These are phyloP conservation scores for Brachirus orientalis DNA, from an alignment of 2,113 vertebrate genomes.

Conservation along the genomic window DNA sequence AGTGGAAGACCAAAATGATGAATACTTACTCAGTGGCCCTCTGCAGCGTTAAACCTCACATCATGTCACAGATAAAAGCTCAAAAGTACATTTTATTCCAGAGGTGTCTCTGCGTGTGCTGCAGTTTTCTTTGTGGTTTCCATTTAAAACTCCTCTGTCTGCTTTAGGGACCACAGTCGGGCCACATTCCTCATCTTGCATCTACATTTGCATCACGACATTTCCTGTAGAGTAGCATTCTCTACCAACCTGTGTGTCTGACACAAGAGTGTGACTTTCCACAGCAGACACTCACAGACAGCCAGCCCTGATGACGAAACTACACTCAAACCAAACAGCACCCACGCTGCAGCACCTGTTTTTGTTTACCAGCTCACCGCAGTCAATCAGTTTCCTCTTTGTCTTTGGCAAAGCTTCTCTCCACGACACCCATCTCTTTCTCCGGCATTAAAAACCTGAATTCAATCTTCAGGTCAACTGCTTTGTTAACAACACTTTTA, in stretches of 20 bases:
- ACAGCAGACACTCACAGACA: background rate
- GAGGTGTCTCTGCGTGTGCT: background rate
- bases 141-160: background rate
- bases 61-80: background rate
- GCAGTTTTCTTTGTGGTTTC: background rate
- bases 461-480: background rate
- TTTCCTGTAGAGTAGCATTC: constrained; percentile 69
- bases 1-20: background rate
- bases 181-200: constrained; percentile 40
- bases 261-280: constrained; percentile 23
- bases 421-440: background rate
- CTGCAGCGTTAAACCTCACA: background rate
- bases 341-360: background rate
- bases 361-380: constrained; percentile 6
- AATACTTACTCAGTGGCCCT: constrained; percentile 1
- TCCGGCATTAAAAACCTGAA: background rate
- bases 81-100: constrained; percentile 2
- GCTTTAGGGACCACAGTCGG: background rate
- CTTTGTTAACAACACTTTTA: constrained; percentile 5
- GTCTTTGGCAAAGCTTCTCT: background rate
- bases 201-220: constrained; percentile 14
- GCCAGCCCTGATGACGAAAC: constrained; percentile 6
- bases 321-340: constrained; percentile 4
- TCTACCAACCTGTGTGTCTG: constrained; percentile 1
- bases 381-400: constrained; percentile 1